Percentiles rank a stretch among this genome's conserved stretches.
Evolutionary conservation across 2,888 invertebrate species (phyloP).

Genomic region (Herminia tarsipennalis): DNA sequence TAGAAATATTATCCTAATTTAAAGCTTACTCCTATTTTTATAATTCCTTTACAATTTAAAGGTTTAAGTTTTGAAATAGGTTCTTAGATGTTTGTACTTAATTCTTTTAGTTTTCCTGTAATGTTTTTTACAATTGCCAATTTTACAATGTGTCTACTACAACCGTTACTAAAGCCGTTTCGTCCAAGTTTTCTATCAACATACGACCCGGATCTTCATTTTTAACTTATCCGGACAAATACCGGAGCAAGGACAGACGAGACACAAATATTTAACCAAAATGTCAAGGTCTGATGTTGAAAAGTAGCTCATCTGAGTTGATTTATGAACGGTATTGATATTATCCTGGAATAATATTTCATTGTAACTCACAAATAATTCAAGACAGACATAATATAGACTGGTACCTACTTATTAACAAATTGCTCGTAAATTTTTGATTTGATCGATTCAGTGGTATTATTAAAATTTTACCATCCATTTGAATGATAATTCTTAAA

Average conservation of each 20-base stretch:
- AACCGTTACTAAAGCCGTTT: slow-evolving; percentile 4
- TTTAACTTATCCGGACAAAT: slow-evolving; percentile 41
- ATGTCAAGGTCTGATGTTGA: slow-evolving; percentile 33
- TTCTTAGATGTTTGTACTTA: too few relatives aligned
- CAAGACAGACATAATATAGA: slow-evolving; percentile 15
- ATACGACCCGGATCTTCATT: slow-evolving; percentile 49
- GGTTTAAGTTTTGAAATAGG: too few relatives aligned
- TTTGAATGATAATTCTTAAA: not conserved
- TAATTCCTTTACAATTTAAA: too few relatives aligned
- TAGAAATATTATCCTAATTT: too few relatives aligned
- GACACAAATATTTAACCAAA: slow-evolving; percentile 30
- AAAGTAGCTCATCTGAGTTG: slow-evolving; percentile 19
- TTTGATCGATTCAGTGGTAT: not conserved
- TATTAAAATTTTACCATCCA: not conserved
- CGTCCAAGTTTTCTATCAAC: slow-evolving; percentile 22
- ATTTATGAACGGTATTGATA: slow-evolving; percentile 24
- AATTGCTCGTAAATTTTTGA: slow-evolving; percentile 11
- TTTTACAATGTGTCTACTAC: not conserved
- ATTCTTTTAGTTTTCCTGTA: too few relatives aligned
- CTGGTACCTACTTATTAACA: slow-evolving; percentile 11
- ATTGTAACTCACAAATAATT: slow-evolving; percentile 15
- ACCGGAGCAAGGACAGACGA: slow-evolving; percentile 54
- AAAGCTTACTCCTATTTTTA: too few relatives aligned
- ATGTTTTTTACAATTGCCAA: too few relatives aligned
- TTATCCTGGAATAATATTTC: slow-evolving; percentile 29